Evolutionary conservation across 2,113 vertebrate species (phyloP).

Genomic region (Pteruthius melanotis): DNA sequence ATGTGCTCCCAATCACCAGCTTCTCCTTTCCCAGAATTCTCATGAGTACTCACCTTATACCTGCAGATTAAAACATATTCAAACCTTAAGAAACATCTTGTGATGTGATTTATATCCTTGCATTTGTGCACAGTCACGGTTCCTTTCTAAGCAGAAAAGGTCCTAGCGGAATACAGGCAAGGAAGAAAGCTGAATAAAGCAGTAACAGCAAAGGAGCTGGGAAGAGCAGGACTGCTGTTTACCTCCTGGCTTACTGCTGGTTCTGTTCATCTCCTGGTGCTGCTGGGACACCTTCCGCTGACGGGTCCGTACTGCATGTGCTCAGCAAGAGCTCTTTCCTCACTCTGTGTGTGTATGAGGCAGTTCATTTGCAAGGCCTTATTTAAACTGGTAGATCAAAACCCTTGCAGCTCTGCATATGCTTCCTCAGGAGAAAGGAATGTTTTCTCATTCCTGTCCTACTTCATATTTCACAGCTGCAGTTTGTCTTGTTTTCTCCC

Average conservation of each 20-base stretch:
- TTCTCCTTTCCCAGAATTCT: neutral
- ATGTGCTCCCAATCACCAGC: neutral
- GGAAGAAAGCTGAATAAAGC: neutral
- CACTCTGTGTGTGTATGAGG: neutral
- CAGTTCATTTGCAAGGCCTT: neutral
- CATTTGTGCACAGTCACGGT: neutral
- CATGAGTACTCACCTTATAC: neutral
- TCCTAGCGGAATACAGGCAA: neutral
- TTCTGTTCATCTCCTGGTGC: neutral
- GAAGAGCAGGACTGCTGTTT: neutral
- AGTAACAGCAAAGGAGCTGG: neutral
- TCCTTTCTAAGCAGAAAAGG: neutral
- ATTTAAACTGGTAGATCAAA: slow-evolving; percentile 26
- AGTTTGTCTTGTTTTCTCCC: slow-evolving; percentile 34
- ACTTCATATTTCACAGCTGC: slow-evolving; percentile 52
- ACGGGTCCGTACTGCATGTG: neutral
- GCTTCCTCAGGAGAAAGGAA: slow-evolving; percentile 53
- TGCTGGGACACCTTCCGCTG: neutral
- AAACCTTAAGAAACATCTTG: neutral
- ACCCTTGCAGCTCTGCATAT: neutral
- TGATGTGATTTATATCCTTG: neutral
- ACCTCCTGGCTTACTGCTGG: neutral
- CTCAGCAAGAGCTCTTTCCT: neutral
- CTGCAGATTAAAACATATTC: neutral
- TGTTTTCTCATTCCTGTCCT: slow-evolving; percentile 50